These are phyloP conservation scores for Ophonus ardosiacus DNA, from an alignment of 2,888 invertebrate species.

Conservation along the genomic window DNA sequence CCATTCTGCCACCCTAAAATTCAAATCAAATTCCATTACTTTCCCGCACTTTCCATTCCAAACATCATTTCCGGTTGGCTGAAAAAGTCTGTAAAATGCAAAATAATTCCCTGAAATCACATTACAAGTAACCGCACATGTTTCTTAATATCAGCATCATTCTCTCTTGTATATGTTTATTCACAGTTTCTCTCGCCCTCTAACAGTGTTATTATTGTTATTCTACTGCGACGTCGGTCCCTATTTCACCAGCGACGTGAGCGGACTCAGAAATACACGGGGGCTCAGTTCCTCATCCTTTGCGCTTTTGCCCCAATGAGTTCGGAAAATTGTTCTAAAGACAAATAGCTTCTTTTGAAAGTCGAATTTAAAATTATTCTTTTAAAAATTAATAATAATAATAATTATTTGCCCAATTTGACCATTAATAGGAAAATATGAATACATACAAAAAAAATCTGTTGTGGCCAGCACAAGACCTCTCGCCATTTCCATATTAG, in stretches of 20 bases:
- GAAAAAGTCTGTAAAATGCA: constrained; percentile 19
- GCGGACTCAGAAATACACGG: constrained; percentile 25
- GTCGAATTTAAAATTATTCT: too few relatives aligned
- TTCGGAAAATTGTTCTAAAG: too few relatives aligned
- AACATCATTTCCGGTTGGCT: not conserved
- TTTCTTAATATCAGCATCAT: constrained; percentile 33
- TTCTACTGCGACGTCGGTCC: constrained; percentile 36
- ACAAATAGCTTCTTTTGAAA: too few relatives aligned
- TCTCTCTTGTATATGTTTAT: constrained; percentile 43
- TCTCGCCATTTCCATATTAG: too few relatives aligned
- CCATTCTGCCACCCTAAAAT: constrained; percentile 8
- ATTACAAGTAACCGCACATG: constrained; percentile 41
- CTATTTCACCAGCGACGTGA: constrained; percentile 58
- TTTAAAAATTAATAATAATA: too few relatives aligned
- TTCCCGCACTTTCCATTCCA: not conserved
- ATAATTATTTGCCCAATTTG: too few relatives aligned
- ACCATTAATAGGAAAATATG: too few relatives aligned
- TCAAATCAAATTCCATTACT: constrained; percentile 27
- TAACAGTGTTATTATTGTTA: constrained; percentile 59
- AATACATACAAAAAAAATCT: too few relatives aligned
- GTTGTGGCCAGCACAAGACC: too few relatives aligned
- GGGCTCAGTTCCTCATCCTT: not conserved
- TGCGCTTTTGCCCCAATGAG: not conserved
- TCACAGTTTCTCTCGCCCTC: constrained; percentile 18
- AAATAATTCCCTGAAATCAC: constrained; percentile 38